Percentiles rank a stretch among this genome's conserved stretches.
Evolutionary conservation across 2,113 vertebrate species (phyloP).

Genomic region (Archilochus colubris): DNA sequence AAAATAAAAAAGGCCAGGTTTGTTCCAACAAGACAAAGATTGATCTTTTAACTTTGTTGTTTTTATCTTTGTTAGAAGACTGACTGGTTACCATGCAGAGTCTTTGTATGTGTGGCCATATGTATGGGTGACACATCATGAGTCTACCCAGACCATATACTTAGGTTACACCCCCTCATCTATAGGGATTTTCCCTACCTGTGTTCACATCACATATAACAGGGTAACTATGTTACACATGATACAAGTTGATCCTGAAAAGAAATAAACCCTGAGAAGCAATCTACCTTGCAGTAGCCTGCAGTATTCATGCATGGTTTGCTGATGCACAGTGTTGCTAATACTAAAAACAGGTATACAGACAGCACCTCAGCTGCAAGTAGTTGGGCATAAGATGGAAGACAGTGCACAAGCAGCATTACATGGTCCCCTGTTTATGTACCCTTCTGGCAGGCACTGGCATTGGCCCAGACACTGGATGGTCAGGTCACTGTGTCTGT

Average conservation of each 20-base stretch:
- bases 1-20: not conserved
- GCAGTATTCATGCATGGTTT: fast-evolving
- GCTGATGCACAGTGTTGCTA: not conserved
- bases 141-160: not conserved
- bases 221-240: fast-evolving
- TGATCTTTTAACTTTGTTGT: not conserved
- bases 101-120: not conserved
- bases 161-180: fast-evolving
- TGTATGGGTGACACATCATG: not conserved
- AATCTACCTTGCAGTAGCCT: not conserved
- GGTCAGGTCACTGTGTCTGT: not conserved
- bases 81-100: not conserved
- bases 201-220: not conserved
- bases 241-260: not conserved
- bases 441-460: not conserved
- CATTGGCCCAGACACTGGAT: fast-evolving
- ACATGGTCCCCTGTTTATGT: fast-evolving
- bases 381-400: fast-evolving
- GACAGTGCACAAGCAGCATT: not conserved
- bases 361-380: not conserved
- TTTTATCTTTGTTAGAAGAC: not conserved
- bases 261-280: not conserved
- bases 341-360: not conserved
- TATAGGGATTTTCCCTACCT: fast-evolving
- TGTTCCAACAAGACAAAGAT: not conserved